Base-by-base conservation (phyloP, 2,888 invertebrate species). In the Ligdia adustata region DNA sequence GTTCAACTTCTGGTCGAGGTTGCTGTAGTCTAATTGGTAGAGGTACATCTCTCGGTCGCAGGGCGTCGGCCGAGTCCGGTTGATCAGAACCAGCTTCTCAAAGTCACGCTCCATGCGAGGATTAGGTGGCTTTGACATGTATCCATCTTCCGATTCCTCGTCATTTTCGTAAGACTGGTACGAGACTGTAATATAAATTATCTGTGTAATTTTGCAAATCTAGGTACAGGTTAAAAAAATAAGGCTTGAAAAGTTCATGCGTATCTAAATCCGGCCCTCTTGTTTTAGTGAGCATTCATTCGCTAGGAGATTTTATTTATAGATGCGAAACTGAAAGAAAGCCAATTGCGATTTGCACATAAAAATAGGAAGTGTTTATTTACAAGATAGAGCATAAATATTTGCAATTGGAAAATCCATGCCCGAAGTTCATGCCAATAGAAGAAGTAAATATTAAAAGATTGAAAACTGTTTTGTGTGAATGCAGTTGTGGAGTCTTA, bases 21-120 rank as follows among this genome's bases (percentile, higher is more conserved):
- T 86, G 47, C 69, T 85, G 54, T 84, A 87, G 9, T 90, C 84
- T 13, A 92, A 69, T 66, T 92, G 87, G 71, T 92, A 93, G 1
- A 93, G 75, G 32, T 79, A 88, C 70, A 92, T 91, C 75, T 95
- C 93, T 74, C 96, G 92, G 76, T 97, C 97, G 75, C 97, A 98
- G 2, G 97, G 95, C 43, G 95, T 94, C 0, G 96, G 96, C 29
- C 95, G 91, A 0, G 97, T 97, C 68, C 96, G 91, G 60, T 94
- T 94, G 63, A 96, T 93, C 35, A 93, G 85, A 1, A 95, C 92
- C 4, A 92, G 82, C 52, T 92, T 92, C 59, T 94, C 93, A 73
- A 93, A 92, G 65, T 92, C 85, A 60, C 92, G 79, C 65, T 93
- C 91, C 60, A 90, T 71, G 55, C 88, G 75, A 6, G 86, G 49